Evolutionary conservation across 2,113 vertebrate species (phyloP), one percentile per base, ranked within the genome.

Genomic region (Enhydra lutris): DNA sequence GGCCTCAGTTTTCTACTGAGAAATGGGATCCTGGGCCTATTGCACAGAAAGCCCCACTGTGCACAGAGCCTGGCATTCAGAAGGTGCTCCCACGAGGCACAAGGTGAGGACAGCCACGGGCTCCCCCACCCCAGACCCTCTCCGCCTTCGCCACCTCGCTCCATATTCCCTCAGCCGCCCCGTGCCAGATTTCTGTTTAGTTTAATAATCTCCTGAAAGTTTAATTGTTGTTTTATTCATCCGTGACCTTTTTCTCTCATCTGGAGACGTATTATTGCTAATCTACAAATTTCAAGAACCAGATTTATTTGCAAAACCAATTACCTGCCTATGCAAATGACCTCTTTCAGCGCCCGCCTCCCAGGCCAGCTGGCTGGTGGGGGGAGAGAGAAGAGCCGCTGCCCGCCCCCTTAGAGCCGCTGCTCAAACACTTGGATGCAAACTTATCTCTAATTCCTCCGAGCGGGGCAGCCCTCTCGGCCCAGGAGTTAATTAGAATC

Each of bases 291-390:
- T 99, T 98, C 98, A 98, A 99, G 98, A 98, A 98, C 98, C 97
- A 98, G 98, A 98, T 99, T 99, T 99, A 98, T 99, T 99, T 99
- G 98, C 98, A 99, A 98, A 99, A 98, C 98, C 99, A 98, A 99
- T 99, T 98, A 99, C 98, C 98, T 98, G 98, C 94, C 97, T 99
- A 98, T 98, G 98, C 99, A 99, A 99, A 99, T 99, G 98, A 97
- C 81, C 93, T 84, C 95, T 96, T 92, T 69, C 92, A 2, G 17
- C 31, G 92, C 93, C 96, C 50, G 81, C 95, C 91, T 94, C 97
- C 98, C 76, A 0, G 39, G 96, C 96, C 95, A 93, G 97, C 93
- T 78, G 97, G 96, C 81, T 59, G 89, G 76, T 23, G 34, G n/a
- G 39, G 5, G 3, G 2, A 0, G 20, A 36, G 17, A 14, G 67